Conservation (phyloP, 2,888 invertebrate genomes). For the Agapetus fuscipes region DNA sequence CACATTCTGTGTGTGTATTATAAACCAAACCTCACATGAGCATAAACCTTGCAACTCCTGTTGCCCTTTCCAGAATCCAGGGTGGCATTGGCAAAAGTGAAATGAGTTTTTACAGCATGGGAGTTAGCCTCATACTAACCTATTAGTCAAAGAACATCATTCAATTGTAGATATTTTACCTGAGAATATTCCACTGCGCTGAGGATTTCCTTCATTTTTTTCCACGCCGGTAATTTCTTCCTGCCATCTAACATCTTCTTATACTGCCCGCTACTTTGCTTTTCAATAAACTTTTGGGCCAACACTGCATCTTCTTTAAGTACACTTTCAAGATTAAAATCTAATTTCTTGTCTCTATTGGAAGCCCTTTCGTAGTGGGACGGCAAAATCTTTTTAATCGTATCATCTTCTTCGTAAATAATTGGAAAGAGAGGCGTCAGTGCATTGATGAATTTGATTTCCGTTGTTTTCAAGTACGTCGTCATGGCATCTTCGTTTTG, state of each 20-base stretch:
- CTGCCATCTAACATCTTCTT: conserved; percentile 54
- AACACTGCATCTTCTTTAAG: conserved; percentile 53
- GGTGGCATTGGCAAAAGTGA: too few species aligned
- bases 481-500: conserved; percentile 59
- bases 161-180: too few species aligned
- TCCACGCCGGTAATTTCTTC: conserved; percentile 63
- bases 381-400: conserved; percentile 30
- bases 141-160: too few species aligned
- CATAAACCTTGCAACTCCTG: too few species aligned
- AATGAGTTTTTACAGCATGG: too few species aligned
- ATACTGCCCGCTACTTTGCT: conserved; percentile 51
- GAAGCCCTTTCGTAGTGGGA: conserved; percentile 59
- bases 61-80: too few species aligned
- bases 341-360: conserved; percentile 42
- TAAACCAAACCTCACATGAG: too few species aligned
- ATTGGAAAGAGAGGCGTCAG: conserved; percentile 53
- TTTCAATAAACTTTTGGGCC: conserved; percentile 50
- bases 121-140: too few species aligned
- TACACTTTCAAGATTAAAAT: conserved; percentile 43
- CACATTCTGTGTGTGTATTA: too few species aligned
- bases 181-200: conserved; percentile 52
- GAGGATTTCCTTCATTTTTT: conserved; percentile 58
- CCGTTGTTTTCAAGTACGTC: conserved; percentile 47
- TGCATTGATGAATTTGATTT: conserved; percentile 40
- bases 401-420: conserved; percentile 35